phyloP scores from a whole-genome alignment of 2,113 vertebrate species.

The Chlamydotis undulata region DNA sequence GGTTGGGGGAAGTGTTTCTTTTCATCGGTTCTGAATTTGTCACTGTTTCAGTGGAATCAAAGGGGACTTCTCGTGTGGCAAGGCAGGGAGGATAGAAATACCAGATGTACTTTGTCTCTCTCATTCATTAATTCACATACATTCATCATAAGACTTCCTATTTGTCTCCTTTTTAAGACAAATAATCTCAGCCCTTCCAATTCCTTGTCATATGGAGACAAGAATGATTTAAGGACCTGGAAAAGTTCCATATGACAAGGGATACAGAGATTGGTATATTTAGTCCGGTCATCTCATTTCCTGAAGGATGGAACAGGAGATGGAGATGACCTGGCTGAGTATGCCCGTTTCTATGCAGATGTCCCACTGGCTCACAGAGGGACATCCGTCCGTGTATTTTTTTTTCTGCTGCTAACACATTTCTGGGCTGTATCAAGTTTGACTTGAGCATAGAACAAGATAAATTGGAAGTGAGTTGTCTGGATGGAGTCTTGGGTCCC shows the following conservation, averaged over 20 bases:
- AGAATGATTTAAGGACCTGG: constrained; percentile 56
- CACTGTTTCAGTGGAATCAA: constrained; percentile 44
- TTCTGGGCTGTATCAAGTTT: background rate
- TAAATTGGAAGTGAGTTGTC: background rate
- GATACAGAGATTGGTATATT: background rate
- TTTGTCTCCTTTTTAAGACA: constrained; percentile 61
- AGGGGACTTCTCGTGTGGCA: constrained; percentile 26
- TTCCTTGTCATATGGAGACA: constrained; percentile 33
- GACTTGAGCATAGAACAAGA: background rate
- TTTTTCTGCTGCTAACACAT: background rate
- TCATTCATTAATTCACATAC: constrained; percentile 55
- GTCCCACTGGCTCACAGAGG: background rate
- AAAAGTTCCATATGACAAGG: background rate
- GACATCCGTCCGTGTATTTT: background rate
- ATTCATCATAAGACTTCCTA: constrained; percentile 46
- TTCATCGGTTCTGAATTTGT: constrained; percentile 56
- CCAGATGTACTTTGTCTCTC: constrained; percentile 51
- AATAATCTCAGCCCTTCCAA: constrained; percentile 60
- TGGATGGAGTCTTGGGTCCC: background rate
- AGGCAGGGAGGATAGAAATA: constrained; percentile 42
- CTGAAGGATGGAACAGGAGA: background rate
- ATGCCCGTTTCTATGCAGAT: background rate
- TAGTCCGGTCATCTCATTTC: background rate
- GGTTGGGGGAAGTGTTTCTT: constrained; percentile 31
- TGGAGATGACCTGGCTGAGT: background rate